Evolutionary conservation across 92 coral and sea anemone genomes (phyloP).

Genomic region (Zoanthus sociatus): DNA sequence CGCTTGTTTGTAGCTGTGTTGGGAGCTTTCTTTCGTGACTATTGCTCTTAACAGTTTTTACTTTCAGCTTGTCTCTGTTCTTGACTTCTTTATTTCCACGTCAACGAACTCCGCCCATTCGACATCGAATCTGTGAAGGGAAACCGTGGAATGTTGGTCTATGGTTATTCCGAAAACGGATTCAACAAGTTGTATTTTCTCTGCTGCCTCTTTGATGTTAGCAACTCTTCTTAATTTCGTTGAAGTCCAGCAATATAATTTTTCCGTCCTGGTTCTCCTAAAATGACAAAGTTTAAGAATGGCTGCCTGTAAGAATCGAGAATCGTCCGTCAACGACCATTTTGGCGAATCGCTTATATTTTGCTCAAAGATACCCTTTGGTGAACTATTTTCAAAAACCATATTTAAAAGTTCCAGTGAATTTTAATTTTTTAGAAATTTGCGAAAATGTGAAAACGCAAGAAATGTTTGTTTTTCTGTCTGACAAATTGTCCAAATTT

Average conservation of each 20-base stretch:
- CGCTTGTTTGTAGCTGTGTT: background rate
- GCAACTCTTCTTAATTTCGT: background rate
- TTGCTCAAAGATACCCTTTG: too few relatives aligned
- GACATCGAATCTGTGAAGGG: conserved; percentile 54
- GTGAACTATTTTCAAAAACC: too few relatives aligned
- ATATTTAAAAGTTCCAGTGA: too few relatives aligned
- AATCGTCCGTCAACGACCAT: too few relatives aligned
- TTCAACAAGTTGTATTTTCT: background rate
- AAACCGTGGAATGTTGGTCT: conserved; percentile 44
- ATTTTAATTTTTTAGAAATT: too few relatives aligned
- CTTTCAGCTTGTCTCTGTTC: conserved; percentile 55
- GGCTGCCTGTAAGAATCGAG: too few relatives aligned
- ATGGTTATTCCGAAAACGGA: conserved; percentile 30
- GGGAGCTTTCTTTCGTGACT: background rate
- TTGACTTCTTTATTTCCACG: conserved; percentile 47
- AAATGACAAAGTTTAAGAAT: background rate
- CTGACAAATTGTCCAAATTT: too few relatives aligned
- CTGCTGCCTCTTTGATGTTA: background rate
- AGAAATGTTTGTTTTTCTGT: too few relatives aligned
- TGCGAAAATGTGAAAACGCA: too few relatives aligned
- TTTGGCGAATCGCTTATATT: too few relatives aligned
- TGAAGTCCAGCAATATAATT: background rate
- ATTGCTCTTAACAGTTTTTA: conserved; percentile 42
- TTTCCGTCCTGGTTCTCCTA: background rate
- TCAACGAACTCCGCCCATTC: conserved; percentile 62